phyloP scores from a whole-genome alignment of 2,797 vertebrate species.

The Sternarchorhynchus goeldii region DNA sequence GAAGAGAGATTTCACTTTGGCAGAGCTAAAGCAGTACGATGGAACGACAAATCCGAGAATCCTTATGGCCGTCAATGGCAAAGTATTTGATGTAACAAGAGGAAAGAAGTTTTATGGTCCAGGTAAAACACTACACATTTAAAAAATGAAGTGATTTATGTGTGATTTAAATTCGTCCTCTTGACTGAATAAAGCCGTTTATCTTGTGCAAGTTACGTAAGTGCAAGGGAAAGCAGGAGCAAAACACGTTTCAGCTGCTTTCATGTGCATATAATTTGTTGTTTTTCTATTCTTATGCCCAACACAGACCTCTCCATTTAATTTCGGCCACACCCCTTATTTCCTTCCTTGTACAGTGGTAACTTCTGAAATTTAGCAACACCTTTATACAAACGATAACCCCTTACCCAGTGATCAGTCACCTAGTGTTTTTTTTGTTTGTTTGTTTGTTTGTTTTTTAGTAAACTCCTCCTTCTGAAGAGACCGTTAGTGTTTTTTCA shows the following conservation, averaged over 20 bases:
- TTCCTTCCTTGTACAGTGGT: background rate
- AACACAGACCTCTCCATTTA: background rate
- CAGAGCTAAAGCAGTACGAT: slow-evolving; percentile 83
- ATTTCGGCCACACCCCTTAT: slow-evolving; percentile 28
- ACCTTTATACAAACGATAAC: background rate
- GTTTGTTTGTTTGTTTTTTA: no score
- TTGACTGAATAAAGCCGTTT: no score
- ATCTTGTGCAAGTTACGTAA: no score
- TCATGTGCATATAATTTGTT: background rate
- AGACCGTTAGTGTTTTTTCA: background rate
- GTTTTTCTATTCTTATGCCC: background rate
- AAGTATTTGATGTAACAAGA: slow-evolving; percentile 94
- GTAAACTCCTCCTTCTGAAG: background rate
- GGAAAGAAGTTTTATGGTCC: slow-evolving; percentile 94
- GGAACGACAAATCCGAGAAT: slow-evolving; percentile 83
- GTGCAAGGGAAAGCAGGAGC: no score
- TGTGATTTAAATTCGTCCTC: no score
- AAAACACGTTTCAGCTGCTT: background rate
- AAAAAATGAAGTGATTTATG: background rate
- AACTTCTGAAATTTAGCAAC: slow-evolving; percentile 1
- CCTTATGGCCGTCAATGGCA: slow-evolving; percentile 92
- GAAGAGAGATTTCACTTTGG: slow-evolving; percentile 86
- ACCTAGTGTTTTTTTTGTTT: no score
- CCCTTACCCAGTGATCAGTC: background rate
- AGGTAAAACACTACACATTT: slow-evolving; percentile 68